These are phyloP conservation scores for Catonia carolina DNA, from an alignment of 2,888 invertebrate genomes.

Conservation along the genomic window DNA sequence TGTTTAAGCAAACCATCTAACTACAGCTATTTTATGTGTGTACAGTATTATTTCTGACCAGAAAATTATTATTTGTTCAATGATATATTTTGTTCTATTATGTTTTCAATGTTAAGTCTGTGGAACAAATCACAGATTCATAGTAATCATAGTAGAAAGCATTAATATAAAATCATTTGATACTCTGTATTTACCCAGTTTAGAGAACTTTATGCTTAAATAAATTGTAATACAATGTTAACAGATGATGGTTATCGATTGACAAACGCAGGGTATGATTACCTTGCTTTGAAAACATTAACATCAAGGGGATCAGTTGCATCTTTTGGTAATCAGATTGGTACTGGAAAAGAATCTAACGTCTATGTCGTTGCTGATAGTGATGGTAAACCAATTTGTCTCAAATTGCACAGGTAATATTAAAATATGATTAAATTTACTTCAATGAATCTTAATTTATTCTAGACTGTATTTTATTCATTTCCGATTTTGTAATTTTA, in stretches of 20 bases:
- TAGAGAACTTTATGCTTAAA: too few relatives aligned
- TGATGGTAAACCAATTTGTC: constrained; percentile 70
- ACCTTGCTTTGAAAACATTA: constrained; percentile 84
- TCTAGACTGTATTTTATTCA: neutral
- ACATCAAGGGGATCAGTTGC: constrained; percentile 67
- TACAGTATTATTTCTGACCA: too few relatives aligned
- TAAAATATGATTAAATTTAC: constrained; percentile 15
- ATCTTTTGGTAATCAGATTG: constrained; percentile 96
- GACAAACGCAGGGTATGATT: constrained; percentile 95
- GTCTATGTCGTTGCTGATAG: constrained; percentile 84
- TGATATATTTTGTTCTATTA: too few relatives aligned
- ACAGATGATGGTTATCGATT: constrained; percentile 92
- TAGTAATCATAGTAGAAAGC: too few relatives aligned
- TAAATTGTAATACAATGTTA: constrained; percentile 36
- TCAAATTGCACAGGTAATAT: constrained; percentile 82
- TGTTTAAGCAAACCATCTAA: too few relatives aligned
- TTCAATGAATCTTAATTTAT: neutral
- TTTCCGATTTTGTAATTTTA: neutral
- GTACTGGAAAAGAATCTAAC: constrained; percentile 97
- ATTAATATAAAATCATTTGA: too few relatives aligned
- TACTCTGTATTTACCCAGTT: too few relatives aligned
- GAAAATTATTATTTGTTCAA: too few relatives aligned
- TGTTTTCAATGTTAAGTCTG: too few relatives aligned
- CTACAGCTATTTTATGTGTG: too few relatives aligned
- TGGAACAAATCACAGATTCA: too few relatives aligned